phyloP scores from a whole-genome alignment of 2,888 invertebrate species.

The Tinea pellionella region DNA sequence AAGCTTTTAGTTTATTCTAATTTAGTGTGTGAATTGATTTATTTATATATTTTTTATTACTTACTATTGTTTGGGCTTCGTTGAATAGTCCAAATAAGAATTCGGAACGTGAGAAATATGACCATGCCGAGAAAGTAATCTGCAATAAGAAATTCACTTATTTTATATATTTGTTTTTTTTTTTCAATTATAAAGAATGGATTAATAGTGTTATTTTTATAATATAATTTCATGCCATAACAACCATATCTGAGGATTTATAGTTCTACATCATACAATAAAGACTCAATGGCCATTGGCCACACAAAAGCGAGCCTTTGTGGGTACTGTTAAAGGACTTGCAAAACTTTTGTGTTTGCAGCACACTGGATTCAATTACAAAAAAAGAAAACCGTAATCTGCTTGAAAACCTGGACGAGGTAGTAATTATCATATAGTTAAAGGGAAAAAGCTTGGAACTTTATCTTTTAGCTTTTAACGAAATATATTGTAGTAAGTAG shows the following conservation, averaged over 20 bases:
- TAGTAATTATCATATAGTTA: constrained; percentile 3
- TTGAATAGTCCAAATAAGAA: too few relatives aligned
- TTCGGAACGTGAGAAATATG: too few relatives aligned
- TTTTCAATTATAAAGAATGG: background rate
- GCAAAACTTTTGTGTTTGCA: constrained; percentile 12
- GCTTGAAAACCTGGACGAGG: constrained; percentile 10
- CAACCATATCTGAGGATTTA: background rate
- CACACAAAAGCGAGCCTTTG: constrained; percentile 14
- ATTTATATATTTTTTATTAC: too few relatives aligned
- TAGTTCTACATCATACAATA: constrained; percentile 1
- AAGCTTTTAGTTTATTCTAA: too few relatives aligned
- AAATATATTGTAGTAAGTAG: background rate
- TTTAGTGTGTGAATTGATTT: too few relatives aligned
- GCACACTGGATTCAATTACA: constrained; percentile 8
- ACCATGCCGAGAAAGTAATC: too few relatives aligned
- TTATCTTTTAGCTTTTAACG: constrained; percentile 5
- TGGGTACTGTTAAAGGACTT: constrained; percentile 9
- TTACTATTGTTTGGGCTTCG: too few relatives aligned
- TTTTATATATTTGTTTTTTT: background rate
- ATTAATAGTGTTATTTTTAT: too few relatives aligned
- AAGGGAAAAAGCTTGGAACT: background rate
- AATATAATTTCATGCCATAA: too few relatives aligned
- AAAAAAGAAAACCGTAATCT: constrained; percentile 8
- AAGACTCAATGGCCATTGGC: constrained; percentile 15
- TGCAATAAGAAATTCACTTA: too few relatives aligned